A percentile compares a stretch with the other conserved stretches of the same genome.
phyloP scores from a whole-genome alignment of 2,797 vertebrate genomes.

The Malurus splendens region DNA sequence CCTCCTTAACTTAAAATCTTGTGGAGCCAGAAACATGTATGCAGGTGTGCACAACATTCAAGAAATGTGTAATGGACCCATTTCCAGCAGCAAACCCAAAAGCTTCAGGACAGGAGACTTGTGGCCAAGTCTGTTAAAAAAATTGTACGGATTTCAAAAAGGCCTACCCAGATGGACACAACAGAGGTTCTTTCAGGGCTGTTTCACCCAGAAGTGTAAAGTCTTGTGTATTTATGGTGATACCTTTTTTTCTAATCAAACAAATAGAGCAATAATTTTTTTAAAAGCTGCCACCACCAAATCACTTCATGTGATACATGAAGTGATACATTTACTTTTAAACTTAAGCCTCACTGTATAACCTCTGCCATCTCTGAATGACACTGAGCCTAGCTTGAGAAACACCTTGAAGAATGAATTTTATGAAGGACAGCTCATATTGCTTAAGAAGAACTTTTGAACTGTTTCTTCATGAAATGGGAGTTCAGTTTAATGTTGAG shows the following conservation, averaged over 20 bases:
- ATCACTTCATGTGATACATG: neutral
- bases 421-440: neutral
- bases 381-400: neutral
- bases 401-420: neutral
- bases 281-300: accelerated
- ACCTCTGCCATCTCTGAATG: neutral
- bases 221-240: neutral
- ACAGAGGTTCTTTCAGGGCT: neutral
- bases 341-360: neutral
- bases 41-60: neutral
- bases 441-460: neutral
- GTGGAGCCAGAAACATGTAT: neutral
- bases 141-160: neutral
- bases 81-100: neutral
- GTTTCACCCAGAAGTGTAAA: neutral
- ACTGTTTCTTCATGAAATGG: neutral
- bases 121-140: neutral
- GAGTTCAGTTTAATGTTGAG: neutral
- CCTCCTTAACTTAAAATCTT: neutral
- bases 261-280: neutral
- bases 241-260: neutral
- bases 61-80: neutral
- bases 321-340: neutral
- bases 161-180: neutral
- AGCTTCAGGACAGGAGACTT: neutral